Evolutionary conservation across 2,113 vertebrate genomes (phyloP).

Genomic region (Fukomys damarensis): DNA sequence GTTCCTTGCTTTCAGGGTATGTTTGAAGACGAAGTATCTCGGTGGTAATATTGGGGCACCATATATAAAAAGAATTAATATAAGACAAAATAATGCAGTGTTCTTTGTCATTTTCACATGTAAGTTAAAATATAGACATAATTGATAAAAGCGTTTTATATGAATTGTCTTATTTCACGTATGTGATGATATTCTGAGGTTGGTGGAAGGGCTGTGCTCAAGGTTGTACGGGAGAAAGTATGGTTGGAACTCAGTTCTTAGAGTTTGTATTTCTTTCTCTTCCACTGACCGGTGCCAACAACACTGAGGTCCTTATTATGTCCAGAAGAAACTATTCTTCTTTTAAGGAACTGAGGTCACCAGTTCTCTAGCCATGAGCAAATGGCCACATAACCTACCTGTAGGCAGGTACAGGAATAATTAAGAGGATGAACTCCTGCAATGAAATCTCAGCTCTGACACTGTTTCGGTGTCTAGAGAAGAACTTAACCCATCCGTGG

Average conservation of each 20-base stretch:
- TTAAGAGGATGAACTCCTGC: background rate
- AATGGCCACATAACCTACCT: background rate
- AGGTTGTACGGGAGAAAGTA: background rate
- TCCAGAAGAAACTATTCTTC: background rate
- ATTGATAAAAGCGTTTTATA: background rate
- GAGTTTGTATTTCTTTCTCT: background rate
- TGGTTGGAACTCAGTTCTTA: background rate
- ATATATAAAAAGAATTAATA: background rate
- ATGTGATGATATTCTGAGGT: background rate
- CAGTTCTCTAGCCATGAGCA: background rate
- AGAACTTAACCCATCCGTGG: background rate
- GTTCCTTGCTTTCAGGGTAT: background rate
- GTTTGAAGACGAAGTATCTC: background rate
- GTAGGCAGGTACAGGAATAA: background rate
- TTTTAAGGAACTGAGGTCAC: background rate
- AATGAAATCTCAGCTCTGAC: background rate
- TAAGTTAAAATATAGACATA: background rate
- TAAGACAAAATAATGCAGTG: background rate
- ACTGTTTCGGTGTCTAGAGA: background rate
- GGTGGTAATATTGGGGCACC: background rate
- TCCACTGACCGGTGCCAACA: background rate
- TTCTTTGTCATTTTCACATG: background rate
- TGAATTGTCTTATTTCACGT: background rate
- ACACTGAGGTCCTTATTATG: accelerated
- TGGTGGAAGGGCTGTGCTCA: background rate